These are phyloP conservation scores for Tenodera sinensis DNA, from an alignment of 2,888 invertebrate genomes.

Conservation along the genomic window DNA sequence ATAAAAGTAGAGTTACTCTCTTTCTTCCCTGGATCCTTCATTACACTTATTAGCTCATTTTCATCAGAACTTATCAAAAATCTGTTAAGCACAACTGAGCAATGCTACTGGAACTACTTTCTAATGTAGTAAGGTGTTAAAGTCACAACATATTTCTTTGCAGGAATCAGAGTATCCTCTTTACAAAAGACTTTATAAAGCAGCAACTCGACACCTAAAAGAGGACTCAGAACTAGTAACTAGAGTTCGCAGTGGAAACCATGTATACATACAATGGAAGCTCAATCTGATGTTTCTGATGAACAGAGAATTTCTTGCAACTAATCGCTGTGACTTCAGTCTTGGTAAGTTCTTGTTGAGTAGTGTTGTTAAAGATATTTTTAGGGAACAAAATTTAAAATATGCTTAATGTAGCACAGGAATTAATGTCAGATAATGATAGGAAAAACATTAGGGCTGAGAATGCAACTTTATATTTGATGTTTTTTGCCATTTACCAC, in stretches of 20 bases:
- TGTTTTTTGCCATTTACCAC: too few relatives aligned
- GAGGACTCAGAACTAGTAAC: conserved; percentile 49
- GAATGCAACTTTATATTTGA: too few relatives aligned
- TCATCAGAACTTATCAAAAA: too few relatives aligned
- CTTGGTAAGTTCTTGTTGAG: conserved; percentile 52
- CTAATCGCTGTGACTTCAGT: conserved; percentile 70
- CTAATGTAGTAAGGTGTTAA: background rate
- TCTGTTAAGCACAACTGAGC: background rate
- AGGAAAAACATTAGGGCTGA: too few relatives aligned
- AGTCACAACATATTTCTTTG: conserved; percentile 28
- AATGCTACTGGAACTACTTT: background rate
- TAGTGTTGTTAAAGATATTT: too few relatives aligned
- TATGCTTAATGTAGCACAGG: too few relatives aligned
- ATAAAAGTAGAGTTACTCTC: too few relatives aligned
- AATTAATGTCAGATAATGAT: too few relatives aligned
- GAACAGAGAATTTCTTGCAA: conserved; percentile 61
- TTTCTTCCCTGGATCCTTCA: too few relatives aligned
- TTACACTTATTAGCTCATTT: too few relatives aligned
- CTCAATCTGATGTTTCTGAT: conserved; percentile 70
- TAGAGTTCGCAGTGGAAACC: conserved; percentile 61
- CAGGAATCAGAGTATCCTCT: conserved; percentile 59
- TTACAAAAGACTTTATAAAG: conserved; percentile 55
- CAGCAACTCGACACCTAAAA: conserved; percentile 52
- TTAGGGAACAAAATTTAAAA: too few relatives aligned
- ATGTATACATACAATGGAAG: conserved; percentile 79